phyloP scores from a whole-genome alignment of 2,888 invertebrate species.

The Sarcophaga carnaria region DNA sequence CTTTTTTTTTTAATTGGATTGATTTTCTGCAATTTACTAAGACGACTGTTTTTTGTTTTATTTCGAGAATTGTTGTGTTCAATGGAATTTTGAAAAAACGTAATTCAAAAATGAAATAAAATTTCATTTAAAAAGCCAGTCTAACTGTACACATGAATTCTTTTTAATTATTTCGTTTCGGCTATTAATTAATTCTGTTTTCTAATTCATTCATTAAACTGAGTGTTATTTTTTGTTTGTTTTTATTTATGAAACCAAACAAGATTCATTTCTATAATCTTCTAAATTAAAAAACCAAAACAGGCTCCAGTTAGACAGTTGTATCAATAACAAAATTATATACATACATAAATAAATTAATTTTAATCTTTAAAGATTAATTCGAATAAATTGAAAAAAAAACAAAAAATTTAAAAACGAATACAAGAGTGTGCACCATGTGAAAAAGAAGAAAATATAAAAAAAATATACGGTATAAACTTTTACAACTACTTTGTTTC shows the following conservation, averaged over 20 bases:
- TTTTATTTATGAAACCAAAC: neutral
- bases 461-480: conserved; percentile 36
- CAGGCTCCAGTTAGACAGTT: neutral
- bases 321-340: neutral
- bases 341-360: neutral
- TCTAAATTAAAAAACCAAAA: conserved; percentile 1
- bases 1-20: too few relatives aligned
- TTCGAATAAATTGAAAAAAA: conserved; percentile 4
- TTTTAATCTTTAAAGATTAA: neutral
- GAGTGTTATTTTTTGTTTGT: conserved; percentile 39
- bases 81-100: too few relatives aligned
- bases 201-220: conserved; percentile 9
- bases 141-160: too few relatives aligned
- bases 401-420: conserved; percentile 70
- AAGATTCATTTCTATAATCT: conserved; percentile 20
- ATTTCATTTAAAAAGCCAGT: too few relatives aligned
- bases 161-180: conserved; percentile 42
- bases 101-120: too few relatives aligned
- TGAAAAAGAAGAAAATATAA: conserved; percentile 9
- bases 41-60: too few relatives aligned
- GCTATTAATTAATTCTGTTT: conserved; percentile 11
- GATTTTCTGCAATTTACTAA: too few relatives aligned
- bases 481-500: conserved; percentile 66
- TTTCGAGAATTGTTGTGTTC: too few relatives aligned
- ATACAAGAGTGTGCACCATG: conserved; percentile 80